Base-by-base conservation (phyloP, 2,888 invertebrate genomes). In the Drosophila siamana region DNA sequence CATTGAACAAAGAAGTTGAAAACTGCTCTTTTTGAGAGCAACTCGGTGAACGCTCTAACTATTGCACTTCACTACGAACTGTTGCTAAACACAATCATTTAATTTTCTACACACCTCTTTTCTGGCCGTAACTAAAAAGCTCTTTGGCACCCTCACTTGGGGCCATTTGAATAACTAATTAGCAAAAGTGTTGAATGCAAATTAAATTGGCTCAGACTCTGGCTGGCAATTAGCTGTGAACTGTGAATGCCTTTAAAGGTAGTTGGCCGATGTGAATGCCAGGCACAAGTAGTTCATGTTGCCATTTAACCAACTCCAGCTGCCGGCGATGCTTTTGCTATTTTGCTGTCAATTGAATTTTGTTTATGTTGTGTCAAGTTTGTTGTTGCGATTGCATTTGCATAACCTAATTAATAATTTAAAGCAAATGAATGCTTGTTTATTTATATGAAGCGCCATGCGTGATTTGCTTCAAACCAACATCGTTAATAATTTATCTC, bases 381-480 rank as follows among this genome's bases (percentile, higher is more conserved):
- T 51, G n/a, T 19, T 44, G n/a, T n/a, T 41, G 30, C 13, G 30
- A 9, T 7, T 38, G 36, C 50, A 77, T 80, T 78, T 77, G 44
- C 62, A 69, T 72, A 85, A 85, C 82, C 86, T 30, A 71, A 71
- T 82, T 82, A 69, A 64, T 78, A 64, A 61, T 66, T 68, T 38
- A 43, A 68, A 57, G 64, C 60, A 50, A 70, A 66, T 55, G 60
- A 69, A 68, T 69, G 57, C n/a, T 16, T 30, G 86, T 56, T 78
- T 82, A 85, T 87, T 82, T 78, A 57, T 44, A 56, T 47, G 65
- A 63, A 57, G 48, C 56, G 48, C 56, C 40, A 28, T 28, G 41
- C 56, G 26, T 60, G 59, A 67, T 60, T 72, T 73, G 61, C 30
- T 30, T 63, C 66, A 56, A 56, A 26, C 11, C 16, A 50, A 44